phyloP scores from a whole-genome alignment of 2,113 vertebrate genomes.

The Herpetotheres cachinnans region DNA sequence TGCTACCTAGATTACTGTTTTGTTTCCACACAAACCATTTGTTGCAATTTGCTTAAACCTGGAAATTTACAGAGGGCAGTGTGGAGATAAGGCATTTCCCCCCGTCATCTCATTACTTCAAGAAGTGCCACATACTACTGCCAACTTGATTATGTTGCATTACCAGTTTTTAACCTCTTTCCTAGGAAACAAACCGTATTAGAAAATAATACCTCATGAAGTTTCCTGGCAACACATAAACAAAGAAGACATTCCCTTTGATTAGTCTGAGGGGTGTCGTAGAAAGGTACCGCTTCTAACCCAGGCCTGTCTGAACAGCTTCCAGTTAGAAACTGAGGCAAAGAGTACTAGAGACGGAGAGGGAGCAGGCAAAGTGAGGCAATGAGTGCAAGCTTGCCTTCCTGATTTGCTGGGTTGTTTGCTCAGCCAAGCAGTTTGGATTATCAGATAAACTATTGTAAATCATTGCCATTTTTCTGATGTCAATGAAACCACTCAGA shows the following conservation, averaged over 20 bases:
- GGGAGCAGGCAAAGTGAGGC: accelerated
- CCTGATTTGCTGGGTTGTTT: neutral
- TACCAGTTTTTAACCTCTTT: neutral
- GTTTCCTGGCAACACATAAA: neutral
- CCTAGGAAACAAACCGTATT: neutral
- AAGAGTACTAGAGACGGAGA: neutral
- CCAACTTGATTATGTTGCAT: neutral
- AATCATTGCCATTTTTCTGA: conserved; percentile 43
- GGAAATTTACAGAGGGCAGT: neutral
- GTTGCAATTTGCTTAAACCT: neutral
- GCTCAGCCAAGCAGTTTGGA: neutral
- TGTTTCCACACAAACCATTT: neutral
- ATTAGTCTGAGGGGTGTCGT: neutral
- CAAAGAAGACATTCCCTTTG: neutral
- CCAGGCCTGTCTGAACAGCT: neutral
- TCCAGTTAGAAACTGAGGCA: neutral
- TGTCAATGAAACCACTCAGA: conserved; percentile 17
- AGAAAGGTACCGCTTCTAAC: neutral
- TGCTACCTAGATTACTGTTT: neutral
- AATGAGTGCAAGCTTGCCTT: neutral
- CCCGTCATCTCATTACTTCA: neutral
- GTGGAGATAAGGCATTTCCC: neutral
- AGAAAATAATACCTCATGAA: neutral
- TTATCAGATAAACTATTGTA: conserved; percentile 37
- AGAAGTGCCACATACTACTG: neutral